phyloP scores from a whole-genome alignment of 2,113 vertebrate genomes.

The Burhinus oedicnemus region DNA sequence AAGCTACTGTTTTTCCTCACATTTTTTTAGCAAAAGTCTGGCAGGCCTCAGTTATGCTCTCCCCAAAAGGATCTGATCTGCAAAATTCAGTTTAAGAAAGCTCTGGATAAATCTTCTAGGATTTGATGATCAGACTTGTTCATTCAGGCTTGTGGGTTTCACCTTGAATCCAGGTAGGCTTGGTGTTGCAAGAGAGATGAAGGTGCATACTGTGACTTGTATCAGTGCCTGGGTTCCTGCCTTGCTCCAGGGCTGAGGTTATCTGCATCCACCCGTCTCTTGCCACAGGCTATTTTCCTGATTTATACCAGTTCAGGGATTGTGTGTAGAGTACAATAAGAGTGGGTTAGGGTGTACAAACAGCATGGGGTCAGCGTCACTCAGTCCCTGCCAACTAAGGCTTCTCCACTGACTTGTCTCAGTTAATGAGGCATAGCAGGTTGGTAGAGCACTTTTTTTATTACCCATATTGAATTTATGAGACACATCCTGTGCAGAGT shows the following conservation, averaged over 20 bases:
- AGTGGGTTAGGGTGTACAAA: background rate
- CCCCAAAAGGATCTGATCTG: background rate
- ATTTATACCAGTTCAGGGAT: background rate
- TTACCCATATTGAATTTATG: rapidly evolving
- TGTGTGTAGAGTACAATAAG: background rate
- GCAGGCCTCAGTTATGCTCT: background rate
- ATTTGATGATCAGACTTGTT: background rate
- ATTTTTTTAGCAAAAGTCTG: background rate
- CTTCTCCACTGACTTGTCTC: background rate
- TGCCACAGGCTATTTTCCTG: background rate
- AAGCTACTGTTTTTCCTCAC: background rate
- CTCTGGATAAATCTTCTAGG: background rate
- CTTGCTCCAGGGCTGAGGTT: background rate
- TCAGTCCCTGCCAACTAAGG: background rate
- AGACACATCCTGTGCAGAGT: background rate
- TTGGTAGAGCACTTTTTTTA: background rate
- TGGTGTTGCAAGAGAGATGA: background rate
- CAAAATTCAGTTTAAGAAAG: background rate
- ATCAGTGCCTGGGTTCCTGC: background rate
- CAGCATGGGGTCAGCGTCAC: background rate
- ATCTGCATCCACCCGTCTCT: no score
- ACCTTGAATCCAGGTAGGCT: background rate
- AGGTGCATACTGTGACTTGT: background rate
- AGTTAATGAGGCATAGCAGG: background rate
- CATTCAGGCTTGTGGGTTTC: background rate